Conservation (phyloP, 1,140 invertebrate genomes). For the Chrysoperla carnea region DNA sequence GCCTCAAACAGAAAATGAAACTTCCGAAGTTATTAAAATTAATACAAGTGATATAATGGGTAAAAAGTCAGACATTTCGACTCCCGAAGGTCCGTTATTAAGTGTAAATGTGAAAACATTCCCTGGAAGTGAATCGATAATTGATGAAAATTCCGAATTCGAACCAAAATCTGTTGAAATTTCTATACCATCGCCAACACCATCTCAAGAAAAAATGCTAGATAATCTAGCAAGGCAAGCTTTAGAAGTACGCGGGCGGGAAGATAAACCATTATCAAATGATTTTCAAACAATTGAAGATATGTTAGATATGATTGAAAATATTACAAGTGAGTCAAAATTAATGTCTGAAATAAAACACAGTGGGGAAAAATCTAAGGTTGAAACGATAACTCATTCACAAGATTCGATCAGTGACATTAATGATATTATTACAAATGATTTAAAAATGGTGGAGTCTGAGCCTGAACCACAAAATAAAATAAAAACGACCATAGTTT, state of each 20-base stretch:
- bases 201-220: slow-evolving; percentile 36
- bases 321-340: slow-evolving; percentile 34
- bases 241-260: slow-evolving; percentile 25
- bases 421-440: slow-evolving; percentile 1
- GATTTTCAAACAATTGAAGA: slow-evolving; percentile 44
- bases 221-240: slow-evolving; percentile 37
- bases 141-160: slow-evolving; percentile 23
- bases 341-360: slow-evolving; percentile 6
- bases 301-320: slow-evolving; percentile 46
- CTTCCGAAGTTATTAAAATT: background rate
- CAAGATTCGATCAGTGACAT: background rate
- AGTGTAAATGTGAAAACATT: background rate
- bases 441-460: background rate
- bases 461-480: slow-evolving; percentile 1
- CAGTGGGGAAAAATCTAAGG: background rate
- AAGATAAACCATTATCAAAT: slow-evolving; percentile 19
- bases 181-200: slow-evolving; percentile 38
- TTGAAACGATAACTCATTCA: background rate
- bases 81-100: background rate
- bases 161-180: slow-evolving; percentile 37
- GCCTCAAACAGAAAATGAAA: background rate
- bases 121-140: background rate
- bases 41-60: background rate
- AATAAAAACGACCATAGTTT: background rate
- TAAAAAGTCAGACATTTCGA: background rate